Conservation (phyloP, 2,888 invertebrate species). For the Acrocyrtus sp. region DNA sequence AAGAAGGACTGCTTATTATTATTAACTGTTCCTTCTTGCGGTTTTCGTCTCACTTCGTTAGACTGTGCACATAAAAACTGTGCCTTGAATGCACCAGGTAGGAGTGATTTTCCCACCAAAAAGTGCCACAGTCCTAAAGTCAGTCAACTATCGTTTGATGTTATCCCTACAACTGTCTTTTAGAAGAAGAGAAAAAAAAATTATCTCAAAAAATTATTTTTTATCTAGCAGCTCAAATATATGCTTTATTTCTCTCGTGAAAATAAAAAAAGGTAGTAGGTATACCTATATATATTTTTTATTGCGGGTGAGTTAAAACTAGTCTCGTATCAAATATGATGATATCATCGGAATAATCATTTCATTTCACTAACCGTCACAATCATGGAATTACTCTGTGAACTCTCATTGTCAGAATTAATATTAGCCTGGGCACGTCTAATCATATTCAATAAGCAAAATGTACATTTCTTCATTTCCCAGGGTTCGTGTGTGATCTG, state of each 20-base stretch:
- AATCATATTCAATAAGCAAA: too few species aligned
- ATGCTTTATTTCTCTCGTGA: not conserved
- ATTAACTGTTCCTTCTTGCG: not conserved
- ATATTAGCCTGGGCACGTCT: too few species aligned
- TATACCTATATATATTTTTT: too few species aligned
- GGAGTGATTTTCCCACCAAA: conserved; percentile 12
- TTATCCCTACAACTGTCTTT: not conserved
- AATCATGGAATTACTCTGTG: conserved; percentile 7
- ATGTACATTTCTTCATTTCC: too few species aligned
- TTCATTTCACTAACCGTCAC: conserved; percentile 8
- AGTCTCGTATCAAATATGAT: conserved; percentile 14
- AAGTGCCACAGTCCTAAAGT: conserved; percentile 1
- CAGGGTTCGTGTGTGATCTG: too few species aligned
- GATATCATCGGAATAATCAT: conserved; percentile 10
- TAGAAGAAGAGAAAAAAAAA: not conserved
- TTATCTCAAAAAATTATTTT: not conserved
- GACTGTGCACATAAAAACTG: too few species aligned
- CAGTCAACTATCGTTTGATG: not conserved
- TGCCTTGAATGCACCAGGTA: too few species aligned
- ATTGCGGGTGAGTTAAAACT: too few species aligned
- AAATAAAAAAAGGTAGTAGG: not conserved
- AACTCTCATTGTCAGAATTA: not conserved
- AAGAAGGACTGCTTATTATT: not conserved
- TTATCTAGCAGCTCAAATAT: not conserved
- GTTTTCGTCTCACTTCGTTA: conserved; percentile 20